A percentile compares a stretch with the other conserved stretches of the same genome.
phyloP scores from a whole-genome alignment of 2,113 vertebrate species.

The Solenodon paradoxus region DNA sequence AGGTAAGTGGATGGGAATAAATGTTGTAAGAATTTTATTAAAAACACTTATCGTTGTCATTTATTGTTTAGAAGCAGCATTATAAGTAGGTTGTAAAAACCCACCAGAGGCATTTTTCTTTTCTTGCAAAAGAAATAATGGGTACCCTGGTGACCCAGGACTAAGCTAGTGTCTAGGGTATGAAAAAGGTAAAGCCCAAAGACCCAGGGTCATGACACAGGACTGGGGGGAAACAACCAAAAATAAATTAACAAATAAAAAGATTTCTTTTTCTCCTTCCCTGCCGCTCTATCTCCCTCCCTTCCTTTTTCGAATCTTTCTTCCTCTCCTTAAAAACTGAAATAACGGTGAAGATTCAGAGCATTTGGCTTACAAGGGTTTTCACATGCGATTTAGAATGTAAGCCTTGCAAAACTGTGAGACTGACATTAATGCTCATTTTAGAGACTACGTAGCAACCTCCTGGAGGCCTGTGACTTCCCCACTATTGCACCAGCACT shows the following conservation, averaged over 20 bases:
- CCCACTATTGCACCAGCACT: no score
- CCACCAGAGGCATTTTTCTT: not conserved
- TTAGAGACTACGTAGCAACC: not conserved
- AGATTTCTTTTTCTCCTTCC: no score
- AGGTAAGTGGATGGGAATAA: not conserved
- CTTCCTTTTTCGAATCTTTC: no score
- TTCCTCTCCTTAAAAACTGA: not conserved
- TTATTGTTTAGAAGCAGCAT: not conserved
- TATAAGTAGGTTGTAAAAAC: not conserved
- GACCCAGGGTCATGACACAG: no score
- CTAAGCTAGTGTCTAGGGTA: no score
- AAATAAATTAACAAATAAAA: no score
- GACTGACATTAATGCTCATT: not conserved
- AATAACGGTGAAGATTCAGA: not conserved
- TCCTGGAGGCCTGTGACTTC: not conserved
- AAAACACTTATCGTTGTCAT: not conserved
- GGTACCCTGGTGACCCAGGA: no score
- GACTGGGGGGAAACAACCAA: no score
- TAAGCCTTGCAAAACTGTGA: not conserved
- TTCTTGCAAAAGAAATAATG: no score
- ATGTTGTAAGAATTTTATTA: not conserved
- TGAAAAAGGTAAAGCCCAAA: no score
- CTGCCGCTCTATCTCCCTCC: no score
- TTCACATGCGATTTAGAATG: not conserved
- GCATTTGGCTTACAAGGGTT: not conserved